Percentiles rank a stretch among this genome's conserved stretches.
Evolutionary conservation across 1,140 invertebrate genomes (phyloP).

Genomic region (Drosophila albomicans): DNA sequence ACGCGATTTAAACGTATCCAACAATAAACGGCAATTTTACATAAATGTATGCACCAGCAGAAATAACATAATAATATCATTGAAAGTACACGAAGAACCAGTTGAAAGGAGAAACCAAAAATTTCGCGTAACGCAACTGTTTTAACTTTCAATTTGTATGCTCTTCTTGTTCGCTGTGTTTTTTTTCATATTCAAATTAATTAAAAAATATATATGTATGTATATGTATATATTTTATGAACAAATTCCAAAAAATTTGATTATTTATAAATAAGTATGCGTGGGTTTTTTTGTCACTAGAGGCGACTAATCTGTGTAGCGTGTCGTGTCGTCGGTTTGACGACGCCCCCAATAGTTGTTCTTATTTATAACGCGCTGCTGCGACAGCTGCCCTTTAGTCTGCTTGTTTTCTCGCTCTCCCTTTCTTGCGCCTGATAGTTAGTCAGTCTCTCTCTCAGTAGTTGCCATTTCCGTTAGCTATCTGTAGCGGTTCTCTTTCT

Average conservation of each 20-base stretch:
- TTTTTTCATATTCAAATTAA: neutral
- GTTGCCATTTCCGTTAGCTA: constrained; percentile 65
- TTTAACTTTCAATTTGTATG: neutral
- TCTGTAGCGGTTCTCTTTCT: constrained; percentile 26
- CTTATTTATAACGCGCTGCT: constrained; percentile 59
- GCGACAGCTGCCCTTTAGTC: constrained; percentile 54
- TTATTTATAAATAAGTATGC: too few relatives aligned
- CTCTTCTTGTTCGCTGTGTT: neutral
- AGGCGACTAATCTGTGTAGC: neutral
- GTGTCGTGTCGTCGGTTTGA: constrained; percentile 6
- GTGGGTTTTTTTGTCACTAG: too few relatives aligned
- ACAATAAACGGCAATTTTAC: constrained; percentile 8
- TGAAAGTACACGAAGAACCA: neutral
- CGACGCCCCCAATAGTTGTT: constrained; percentile 37
- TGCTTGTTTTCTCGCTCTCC: constrained; percentile 3
- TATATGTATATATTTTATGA: too few relatives aligned
- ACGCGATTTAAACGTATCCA: neutral
- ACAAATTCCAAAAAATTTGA: neutral
- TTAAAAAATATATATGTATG: too few relatives aligned
- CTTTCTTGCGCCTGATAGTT: constrained; percentile 1
- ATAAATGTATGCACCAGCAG: neutral
- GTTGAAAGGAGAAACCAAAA: constrained; percentile 4
- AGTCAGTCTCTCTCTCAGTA: constrained; percentile 30
- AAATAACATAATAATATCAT: constrained; percentile 15
- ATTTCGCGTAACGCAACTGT: constrained; percentile 3